Base-by-base conservation (phyloP, 2,113 vertebrate genomes). In the Nothoprocta perdicaria region DNA sequence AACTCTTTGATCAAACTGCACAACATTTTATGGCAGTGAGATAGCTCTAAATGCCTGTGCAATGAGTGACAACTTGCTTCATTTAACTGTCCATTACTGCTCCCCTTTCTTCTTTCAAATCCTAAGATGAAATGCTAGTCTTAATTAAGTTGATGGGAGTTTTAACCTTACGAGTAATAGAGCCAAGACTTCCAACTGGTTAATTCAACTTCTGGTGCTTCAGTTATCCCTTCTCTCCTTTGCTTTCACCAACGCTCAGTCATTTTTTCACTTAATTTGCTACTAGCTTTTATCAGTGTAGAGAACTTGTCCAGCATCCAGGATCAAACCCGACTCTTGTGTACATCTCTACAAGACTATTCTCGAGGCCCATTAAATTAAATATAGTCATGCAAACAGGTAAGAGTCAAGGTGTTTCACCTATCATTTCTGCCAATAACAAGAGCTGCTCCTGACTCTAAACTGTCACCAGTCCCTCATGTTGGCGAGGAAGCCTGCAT, bases 1-100 rank as follows among this genome's bases (percentile, higher is more conserved):
- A 95, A 93, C 92, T 91, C 84, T 94, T 90, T 77, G 80, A 91
- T 92, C 86, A 95, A 92, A 97, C 52, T 94, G 95, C 95, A 90
- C 84, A 86, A 89, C 86, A 80, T 38, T 72, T 94, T 90, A 71
- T 9, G 83, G 65, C 86, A 88, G 38, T 12, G 31, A 88, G 58
- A 66, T 43, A 86, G 65, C 75, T 73, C 38, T 86, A 83, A 88
- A 90, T 63, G 68, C 24, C 63, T 69, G 73, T 67, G 72, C 43
- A 80, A 52, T 43, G 76, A 92, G 52, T 35, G 45, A 83, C 41
- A 93, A 52, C 46, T 80, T 43, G 41, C 46, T 89, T 80, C 79
- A 82, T 60, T 84, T 90, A 92, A 90, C 41, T 80, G 68, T 46
- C 45, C 41, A 62, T 0, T 26, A 71, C 14, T 60, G 62, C 69